Base-by-base conservation (phyloP, 2,888 invertebrate genomes). In the Diabrotica balteata region DNA sequence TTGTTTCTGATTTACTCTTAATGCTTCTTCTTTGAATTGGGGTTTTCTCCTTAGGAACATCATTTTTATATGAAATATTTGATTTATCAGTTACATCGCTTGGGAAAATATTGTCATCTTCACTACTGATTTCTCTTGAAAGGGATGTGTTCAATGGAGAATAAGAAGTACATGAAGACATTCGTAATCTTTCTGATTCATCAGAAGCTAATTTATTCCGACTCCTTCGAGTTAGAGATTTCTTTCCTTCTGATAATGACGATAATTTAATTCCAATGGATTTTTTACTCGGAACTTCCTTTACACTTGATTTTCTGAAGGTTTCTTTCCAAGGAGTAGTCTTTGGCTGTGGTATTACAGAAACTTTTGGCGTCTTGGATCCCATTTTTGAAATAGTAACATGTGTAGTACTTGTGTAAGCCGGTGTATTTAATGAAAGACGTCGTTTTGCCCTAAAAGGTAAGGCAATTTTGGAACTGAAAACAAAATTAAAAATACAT, bases 301-400 rank as follows among this genome's bases (percentile, higher is more conserved):
- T 62, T 52, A 62, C 52, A 46, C 53, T 63, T 49, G 63, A 63
- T 17, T 63, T 64, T 42, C 59, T 65, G 0, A 57, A 50, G 49
- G 66, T 53, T 45, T 55, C 8, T 7, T 54, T 2, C 7, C 43
- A 43, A 44, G 11, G 43, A 43, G 42, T 43, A 7, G 7, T 53
- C 8, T 32, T 32, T 7, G 7, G 10, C 4, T 6, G 5, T n/a
- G 9, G 17, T 45, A 44, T 8, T 9, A 2, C 8, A 8, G 45
- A 42, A 4, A 7, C 11, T 54, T 54, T 8, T 2, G n/a, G 55
- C 8, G 9, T 55, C 44, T 55, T 11, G 44, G 6, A 9, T 43
- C 7, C 43, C 42, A 44, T 7, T 57, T 45, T 57, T 57, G 10
- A n/a, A 46, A 6, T 45, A 44, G 8, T n/a, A 9, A 17, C 9